phyloP scores from a whole-genome alignment of 2,797 vertebrate species.

The Chrosomus eos region DNA sequence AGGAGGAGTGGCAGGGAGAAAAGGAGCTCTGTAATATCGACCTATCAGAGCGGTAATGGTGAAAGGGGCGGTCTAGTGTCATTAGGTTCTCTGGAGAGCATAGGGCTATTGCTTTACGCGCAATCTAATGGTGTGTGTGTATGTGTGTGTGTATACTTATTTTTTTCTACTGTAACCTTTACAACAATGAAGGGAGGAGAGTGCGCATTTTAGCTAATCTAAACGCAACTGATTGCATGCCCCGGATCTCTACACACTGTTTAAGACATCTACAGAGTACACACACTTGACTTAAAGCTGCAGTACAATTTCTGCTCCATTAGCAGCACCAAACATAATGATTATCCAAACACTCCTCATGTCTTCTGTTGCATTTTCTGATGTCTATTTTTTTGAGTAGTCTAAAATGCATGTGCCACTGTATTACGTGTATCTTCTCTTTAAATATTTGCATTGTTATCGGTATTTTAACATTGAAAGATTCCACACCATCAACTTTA shows the following conservation, averaged over 20 bases:
- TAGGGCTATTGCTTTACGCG: not conserved
- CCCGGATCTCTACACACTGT: not conserved
- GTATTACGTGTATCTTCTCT: not conserved
- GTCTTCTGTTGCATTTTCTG: not conserved
- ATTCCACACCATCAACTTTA: not conserved
- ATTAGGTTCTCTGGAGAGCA: conserved; percentile 3
- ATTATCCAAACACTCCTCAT: not conserved
- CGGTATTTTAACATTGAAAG: not conserved
- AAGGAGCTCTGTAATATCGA: not conserved
- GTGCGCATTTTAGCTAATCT: conserved; percentile 1
- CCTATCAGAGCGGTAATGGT: conserved; percentile 19
- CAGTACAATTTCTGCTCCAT: not conserved
- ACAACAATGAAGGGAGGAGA: conserved; percentile 27
- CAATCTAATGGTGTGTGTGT: not conserved
- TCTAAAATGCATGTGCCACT: not conserved
- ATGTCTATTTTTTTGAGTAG: not conserved
- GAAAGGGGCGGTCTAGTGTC: conserved; percentile 14
- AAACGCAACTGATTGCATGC: not conserved
- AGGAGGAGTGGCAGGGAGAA: conserved; percentile 34
- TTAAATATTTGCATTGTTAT: not conserved
- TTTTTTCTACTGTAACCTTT: conserved; percentile 5
- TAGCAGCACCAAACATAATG: conserved; percentile 1
- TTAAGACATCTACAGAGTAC: not conserved
- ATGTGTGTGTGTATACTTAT: not conserved
- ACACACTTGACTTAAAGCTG: conserved; percentile 23